Conservation (phyloP, 1,140 invertebrate species). For the Globodera rostochiensis region DNA sequence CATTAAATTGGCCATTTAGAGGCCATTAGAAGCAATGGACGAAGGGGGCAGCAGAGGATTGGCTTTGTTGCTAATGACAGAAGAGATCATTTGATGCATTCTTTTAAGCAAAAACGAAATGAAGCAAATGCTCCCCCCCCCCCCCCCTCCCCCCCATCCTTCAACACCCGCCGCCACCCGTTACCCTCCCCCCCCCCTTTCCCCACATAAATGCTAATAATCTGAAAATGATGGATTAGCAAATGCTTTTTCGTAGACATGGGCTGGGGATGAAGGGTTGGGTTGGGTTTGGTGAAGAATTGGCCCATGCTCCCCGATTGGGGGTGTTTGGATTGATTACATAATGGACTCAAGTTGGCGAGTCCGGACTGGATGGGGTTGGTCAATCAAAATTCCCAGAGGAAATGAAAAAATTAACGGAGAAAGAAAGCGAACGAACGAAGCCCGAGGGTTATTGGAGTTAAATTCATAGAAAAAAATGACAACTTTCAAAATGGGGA, state of each 20-base stretch:
- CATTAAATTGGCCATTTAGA: background rate
- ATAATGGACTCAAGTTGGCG: background rate
- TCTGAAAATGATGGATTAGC: conserved; percentile 1
- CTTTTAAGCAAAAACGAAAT: background rate
- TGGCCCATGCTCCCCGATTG: background rate
- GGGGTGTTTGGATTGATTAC: background rate
- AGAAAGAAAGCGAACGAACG: background rate
- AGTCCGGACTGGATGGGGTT: background rate
- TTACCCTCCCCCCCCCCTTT: too few relatives aligned
- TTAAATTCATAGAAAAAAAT: too few relatives aligned
- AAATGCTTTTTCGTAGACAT: too few relatives aligned
- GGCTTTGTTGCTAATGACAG: background rate
- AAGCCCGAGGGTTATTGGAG: background rate
- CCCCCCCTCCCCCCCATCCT: too few relatives aligned
- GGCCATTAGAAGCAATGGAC: background rate
- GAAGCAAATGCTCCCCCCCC: background rate
- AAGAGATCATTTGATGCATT: background rate
- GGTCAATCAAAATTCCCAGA: conserved; percentile 6
- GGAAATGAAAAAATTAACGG: conserved; percentile 11
- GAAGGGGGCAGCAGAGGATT: background rate
- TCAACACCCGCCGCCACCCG: too few relatives aligned
- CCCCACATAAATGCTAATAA: background rate
- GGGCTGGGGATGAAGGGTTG: too few relatives aligned
- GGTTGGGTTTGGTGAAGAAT: too few relatives aligned
- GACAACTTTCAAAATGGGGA: background rate